Conservation (phyloP, 2,797 vertebrate genomes). For the Acanthopagrus latus region DNA sequence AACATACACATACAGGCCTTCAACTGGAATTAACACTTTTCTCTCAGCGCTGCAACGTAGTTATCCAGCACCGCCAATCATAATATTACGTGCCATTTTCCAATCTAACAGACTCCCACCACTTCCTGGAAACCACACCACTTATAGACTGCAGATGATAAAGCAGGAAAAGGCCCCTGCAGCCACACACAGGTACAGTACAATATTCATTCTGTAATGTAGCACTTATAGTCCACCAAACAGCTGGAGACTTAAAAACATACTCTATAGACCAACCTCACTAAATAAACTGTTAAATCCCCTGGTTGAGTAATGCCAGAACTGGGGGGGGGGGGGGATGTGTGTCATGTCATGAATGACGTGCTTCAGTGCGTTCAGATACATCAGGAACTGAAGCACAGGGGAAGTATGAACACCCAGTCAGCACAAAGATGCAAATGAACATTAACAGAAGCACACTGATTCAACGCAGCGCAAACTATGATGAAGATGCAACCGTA, state of each 20-base stretch:
- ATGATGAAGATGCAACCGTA: background rate
- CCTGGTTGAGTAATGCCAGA: background rate
- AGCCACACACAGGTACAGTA: background rate
- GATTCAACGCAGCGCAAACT: background rate
- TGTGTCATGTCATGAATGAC: background rate
- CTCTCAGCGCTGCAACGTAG: constrained; percentile 24
- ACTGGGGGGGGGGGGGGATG: background rate
- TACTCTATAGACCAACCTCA: background rate
- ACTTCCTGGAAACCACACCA: constrained; percentile 28
- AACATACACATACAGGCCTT: constrained; percentile 41
- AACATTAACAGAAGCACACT: background rate
- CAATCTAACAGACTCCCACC: constrained; percentile 4
- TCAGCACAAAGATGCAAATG: background rate
- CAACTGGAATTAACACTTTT: constrained; percentile 38
- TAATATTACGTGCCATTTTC: constrained; percentile 10
- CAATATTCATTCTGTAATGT: background rate
- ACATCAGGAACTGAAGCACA: constrained; percentile 1
- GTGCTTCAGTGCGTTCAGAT: background rate
- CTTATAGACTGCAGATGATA: constrained; percentile 6
- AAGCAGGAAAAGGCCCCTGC: background rate
- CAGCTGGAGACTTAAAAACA: background rate
- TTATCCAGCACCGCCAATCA: background rate
- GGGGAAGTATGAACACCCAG: background rate
- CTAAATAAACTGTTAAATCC: background rate
- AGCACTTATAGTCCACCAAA: background rate